Conservation (phyloP, 2,797 vertebrate species). For the Hyperoplus immaculatus region DNA sequence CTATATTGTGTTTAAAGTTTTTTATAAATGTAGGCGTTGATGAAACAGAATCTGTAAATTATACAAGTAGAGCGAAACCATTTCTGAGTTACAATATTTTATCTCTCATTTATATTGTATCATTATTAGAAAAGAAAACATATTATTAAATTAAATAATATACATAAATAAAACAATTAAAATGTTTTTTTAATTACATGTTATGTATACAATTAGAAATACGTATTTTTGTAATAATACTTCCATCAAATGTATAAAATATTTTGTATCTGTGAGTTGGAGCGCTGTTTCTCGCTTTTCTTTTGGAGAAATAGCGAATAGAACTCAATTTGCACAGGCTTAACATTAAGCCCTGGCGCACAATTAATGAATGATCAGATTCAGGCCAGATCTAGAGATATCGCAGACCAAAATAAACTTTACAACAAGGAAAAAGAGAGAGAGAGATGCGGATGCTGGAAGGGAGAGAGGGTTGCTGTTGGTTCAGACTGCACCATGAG, state of each 20-base stretch:
- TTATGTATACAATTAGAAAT: background rate
- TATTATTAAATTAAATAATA: background rate
- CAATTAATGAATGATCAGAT: constrained; percentile 62
- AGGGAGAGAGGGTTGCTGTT: constrained; percentile 23
- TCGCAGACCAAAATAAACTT: constrained; percentile 38
- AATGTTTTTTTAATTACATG: background rate
- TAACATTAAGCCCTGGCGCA: constrained; percentile 24
- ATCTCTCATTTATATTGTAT: background rate
- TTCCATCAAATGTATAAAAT: background rate
- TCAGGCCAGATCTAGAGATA: constrained; percentile 49
- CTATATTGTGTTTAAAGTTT: background rate
- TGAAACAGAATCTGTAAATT: too few relatives aligned
- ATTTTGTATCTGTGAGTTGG: background rate
- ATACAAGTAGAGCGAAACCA: too few relatives aligned
- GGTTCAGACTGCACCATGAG: constrained; percentile 15
- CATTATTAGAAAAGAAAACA: background rate
- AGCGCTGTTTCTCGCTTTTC: background rate
- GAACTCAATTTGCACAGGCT: constrained; percentile 27
- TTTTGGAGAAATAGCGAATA: constrained; percentile 22
- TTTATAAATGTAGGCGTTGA: background rate
- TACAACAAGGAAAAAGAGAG: constrained; percentile 18
- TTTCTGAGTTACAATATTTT: too few relatives aligned
- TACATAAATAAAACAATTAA: background rate
- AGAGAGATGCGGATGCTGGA: background rate
- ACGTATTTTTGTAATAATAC: too few relatives aligned